Evolutionary conservation across 2,113 vertebrate genomes (phyloP).

Genomic region (Gnathonemus longibarbis): DNA sequence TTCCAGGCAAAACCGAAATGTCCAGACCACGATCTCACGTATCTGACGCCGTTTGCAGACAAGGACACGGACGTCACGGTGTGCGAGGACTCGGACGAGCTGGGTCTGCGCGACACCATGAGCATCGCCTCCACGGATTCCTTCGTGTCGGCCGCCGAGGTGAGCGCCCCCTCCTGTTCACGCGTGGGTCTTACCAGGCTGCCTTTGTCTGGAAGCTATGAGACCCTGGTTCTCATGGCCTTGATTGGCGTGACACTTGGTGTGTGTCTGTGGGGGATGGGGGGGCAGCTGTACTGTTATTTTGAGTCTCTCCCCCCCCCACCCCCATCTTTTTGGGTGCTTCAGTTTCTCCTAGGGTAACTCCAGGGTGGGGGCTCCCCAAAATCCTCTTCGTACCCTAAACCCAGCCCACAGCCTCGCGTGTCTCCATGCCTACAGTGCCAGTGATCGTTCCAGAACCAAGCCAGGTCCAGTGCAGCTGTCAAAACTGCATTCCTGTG

Average conservation of each 20-base stretch:
- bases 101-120: conserved; percentile 70
- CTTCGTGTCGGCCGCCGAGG: conserved; percentile 87
- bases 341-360: neutral
- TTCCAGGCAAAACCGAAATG: neutral
- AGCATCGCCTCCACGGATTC: conserved; percentile 83
- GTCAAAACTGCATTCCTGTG: neutral
- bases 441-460: neutral
- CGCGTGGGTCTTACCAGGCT: neutral
- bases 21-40: neutral
- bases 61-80: conserved; percentile 64
- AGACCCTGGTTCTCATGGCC: neutral
- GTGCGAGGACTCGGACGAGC: conserved; percentile 67
- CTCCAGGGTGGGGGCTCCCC: neutral
- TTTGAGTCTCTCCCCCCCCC: conserved; percentile 21
- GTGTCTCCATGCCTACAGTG: neutral
- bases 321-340: neutral
- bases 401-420: neutral
- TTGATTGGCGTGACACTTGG: neutral
- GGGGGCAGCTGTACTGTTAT: conserved; percentile 22
- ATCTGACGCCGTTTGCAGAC: conserved; percentile 53
- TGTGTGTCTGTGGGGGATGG: neutral
- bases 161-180: conserved; percentile 43
- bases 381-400: neutral
- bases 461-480: neutral
- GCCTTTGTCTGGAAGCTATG: neutral